Conservation (phyloP, 2,113 vertebrate species). For the Suncus etruscus region DNA sequence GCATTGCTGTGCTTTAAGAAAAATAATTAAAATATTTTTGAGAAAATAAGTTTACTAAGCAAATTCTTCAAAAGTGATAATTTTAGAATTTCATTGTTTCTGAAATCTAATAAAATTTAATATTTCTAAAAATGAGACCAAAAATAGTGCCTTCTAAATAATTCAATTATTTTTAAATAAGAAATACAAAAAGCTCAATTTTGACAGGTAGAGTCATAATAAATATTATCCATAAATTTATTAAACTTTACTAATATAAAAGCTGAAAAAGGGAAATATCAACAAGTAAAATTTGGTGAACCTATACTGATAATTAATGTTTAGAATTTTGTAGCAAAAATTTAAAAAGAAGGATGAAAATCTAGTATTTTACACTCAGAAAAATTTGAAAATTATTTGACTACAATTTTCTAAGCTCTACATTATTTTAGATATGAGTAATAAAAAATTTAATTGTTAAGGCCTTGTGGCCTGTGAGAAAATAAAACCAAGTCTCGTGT, state of each 20-base stretch:
- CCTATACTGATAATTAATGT: neutral
- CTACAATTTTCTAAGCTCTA: slow-evolving; percentile 25
- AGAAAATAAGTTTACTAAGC: slow-evolving; percentile 61
- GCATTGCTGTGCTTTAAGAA: slow-evolving; percentile 63
- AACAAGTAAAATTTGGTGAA: slow-evolving; percentile 16
- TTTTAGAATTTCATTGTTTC: slow-evolving; percentile 24
- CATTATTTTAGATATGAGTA: slow-evolving; percentile 37
- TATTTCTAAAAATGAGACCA: slow-evolving; percentile 36
- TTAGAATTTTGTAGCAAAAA: slow-evolving; percentile 6
- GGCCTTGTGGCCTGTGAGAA: slow-evolving; percentile 51
- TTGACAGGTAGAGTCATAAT: slow-evolving; percentile 31
- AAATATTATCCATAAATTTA: neutral
- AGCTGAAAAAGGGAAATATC: neutral
- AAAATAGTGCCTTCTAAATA: neutral
- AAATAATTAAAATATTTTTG: slow-evolving; percentile 69
- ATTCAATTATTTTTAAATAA: slow-evolving; percentile 41
- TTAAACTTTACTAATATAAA: slow-evolving; percentile 34
- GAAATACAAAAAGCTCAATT: neutral
- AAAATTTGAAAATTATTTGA: slow-evolving; percentile 41
- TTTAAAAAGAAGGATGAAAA: slow-evolving; percentile 11
- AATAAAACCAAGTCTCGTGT: slow-evolving; percentile 57
- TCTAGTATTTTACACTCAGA: neutral
- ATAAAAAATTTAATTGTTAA: slow-evolving; percentile 62
- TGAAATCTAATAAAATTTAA: slow-evolving; percentile 23
- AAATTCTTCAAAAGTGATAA: slow-evolving; percentile 71